Conservation (phyloP, 92 coral and sea anemone genomes). For the Blastomussa wellsi region DNA sequence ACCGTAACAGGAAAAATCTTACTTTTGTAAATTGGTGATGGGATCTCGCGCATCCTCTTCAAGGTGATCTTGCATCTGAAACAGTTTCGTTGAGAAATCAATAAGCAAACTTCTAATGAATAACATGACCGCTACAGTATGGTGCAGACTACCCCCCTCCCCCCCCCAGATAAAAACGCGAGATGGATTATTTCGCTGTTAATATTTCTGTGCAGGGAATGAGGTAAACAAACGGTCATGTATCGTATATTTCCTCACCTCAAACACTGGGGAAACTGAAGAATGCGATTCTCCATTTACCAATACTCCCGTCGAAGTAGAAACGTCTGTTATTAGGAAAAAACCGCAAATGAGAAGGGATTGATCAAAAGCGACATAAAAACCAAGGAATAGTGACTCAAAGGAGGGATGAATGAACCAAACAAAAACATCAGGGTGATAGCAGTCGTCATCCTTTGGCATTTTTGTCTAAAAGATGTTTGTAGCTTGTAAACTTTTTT, state of each 20-base stretch:
- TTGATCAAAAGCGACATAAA: neutral
- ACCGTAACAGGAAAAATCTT: neutral
- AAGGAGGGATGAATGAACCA: no score
- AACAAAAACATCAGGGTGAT: no score
- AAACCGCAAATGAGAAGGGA: neutral
- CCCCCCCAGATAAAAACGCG: neutral
- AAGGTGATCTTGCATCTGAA: slow-evolving; percentile 16
- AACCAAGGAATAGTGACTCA: neutral
- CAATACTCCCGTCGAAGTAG: neutral
- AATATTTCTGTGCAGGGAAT: neutral
- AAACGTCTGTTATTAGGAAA: neutral
- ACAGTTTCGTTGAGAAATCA: neutral
- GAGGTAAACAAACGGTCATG: neutral
- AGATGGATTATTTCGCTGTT: neutral
- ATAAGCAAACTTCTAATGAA: neutral
- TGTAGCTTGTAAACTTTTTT: no score
- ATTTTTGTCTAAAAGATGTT: no score
- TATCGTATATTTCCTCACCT: neutral
- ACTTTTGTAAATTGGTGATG: slow-evolving; percentile 35
- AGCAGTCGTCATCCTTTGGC: no score
- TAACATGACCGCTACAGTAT: neutral
- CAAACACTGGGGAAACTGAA: slow-evolving; percentile 17
- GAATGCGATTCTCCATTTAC: slow-evolving; percentile 23
- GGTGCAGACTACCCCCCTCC: neutral
- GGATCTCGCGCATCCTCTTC: slow-evolving; percentile 27